Evolutionary conservation across 2,113 vertebrate genomes (phyloP), one percentile per base, ranked within the genome.

Genomic region (Leiothrix lutea): DNA sequence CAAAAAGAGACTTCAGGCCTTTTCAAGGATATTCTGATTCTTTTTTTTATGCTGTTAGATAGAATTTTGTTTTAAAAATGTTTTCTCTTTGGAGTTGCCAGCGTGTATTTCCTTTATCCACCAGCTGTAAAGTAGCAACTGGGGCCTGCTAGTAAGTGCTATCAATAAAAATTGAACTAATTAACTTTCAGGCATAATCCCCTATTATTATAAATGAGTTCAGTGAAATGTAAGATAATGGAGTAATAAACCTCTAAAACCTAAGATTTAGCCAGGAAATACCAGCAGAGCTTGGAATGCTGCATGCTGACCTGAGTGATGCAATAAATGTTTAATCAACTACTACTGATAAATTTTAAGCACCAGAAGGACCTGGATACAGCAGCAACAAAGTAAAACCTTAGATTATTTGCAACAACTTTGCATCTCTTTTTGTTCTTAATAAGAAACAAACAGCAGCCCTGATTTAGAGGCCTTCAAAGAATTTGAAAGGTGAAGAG

Each of bases 111-210:
- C 90, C 40, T 87, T 90, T 77, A 89, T 71, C 75, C 45, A 38
- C 19, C 58, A 70, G 26, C 48, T 51, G 33, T 14, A 53, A 28
- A 36, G 12, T 35, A 80, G 80, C 82, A 93, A 89, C 44, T 47
- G 31, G 48, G 35, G 77, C 42, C 40, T 74, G 67, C 60, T 81
- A 84, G 33, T 67, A 82, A 92, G 26, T 58, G 38, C 62, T 75
- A 54, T 92, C 87, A 81, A 93, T 94, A 91, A 95, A 94, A 96
- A 94, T 45, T 80, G 86, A 90, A 70, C 90, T 95, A 93, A 94
- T 94, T 92, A 96, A 69, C 51, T 94, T 93, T 87, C 64, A 84
- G 60, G n/a, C 74, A 89, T 90, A 96, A 94, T 95, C 88, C 71
- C 42, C 47, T 60, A 60, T 88, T 93, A 80, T 89, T 84, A 74